Evolutionary conservation across 1,140 invertebrate species (phyloP).

Genomic region (Scaptodrosophila lebanonensis): DNA sequence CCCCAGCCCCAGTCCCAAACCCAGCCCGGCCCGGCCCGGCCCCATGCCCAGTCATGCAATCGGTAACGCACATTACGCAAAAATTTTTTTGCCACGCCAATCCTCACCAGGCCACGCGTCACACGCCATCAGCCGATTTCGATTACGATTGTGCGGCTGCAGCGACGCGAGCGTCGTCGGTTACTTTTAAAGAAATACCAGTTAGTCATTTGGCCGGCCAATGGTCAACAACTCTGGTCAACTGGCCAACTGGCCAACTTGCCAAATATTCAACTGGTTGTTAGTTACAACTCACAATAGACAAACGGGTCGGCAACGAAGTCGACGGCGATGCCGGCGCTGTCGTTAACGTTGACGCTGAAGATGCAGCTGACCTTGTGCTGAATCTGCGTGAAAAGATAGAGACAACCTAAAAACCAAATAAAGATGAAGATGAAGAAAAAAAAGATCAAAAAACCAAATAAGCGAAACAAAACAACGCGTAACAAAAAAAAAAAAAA

Average conservation of each 20-base stretch:
- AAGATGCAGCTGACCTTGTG: slow-evolving; percentile 72
- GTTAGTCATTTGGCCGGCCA: slow-evolving; percentile 42
- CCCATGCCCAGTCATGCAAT: too few species aligned
- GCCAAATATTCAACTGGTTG: too few species aligned
- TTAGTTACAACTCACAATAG: too few species aligned
- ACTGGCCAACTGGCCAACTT: too few species aligned
- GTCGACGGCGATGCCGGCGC: not conserved
- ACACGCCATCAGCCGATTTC: slow-evolving; percentile 9
- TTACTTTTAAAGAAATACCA: slow-evolving; percentile 41
- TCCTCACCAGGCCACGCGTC: slow-evolving; percentile 36
- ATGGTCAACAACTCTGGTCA: too few species aligned
- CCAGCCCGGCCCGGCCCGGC: too few species aligned
- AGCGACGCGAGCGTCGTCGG: not conserved
- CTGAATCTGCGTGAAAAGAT: slow-evolving; percentile 48
- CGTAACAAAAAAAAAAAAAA: too few species aligned
- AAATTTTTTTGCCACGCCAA: not conserved
- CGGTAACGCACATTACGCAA: slow-evolving; percentile 49
- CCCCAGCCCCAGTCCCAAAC: too few species aligned
- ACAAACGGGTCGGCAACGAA: slow-evolving; percentile 33
- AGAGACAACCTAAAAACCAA: slow-evolving; percentile 14
- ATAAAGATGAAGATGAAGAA: slow-evolving; percentile 6
- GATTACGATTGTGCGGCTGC: not conserved
- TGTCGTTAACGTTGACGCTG: slow-evolving; percentile 16
- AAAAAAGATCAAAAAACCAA: slow-evolving; percentile 10
- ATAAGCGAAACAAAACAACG: slow-evolving; percentile 2